phyloP scores from a whole-genome alignment of 2,113 vertebrate species.

The Catagonus wagneri region DNA sequence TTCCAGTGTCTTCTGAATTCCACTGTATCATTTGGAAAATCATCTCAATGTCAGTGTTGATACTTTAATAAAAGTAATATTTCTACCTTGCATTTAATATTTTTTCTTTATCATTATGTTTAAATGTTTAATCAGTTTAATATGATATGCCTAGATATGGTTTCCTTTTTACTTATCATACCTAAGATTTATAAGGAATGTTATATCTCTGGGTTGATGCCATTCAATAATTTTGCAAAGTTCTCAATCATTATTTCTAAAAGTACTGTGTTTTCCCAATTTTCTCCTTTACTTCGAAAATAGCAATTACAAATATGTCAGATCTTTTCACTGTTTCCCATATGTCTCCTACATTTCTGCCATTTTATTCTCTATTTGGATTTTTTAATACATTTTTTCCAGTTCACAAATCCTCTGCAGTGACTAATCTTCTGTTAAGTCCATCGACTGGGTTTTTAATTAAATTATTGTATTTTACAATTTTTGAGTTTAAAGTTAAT shows the following conservation, averaged over 20 bases:
- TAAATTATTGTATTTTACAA: not conserved
- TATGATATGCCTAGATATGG: not conserved
- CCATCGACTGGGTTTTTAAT: not conserved
- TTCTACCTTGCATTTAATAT: not conserved
- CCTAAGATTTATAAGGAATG: not conserved
- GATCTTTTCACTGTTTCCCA: not conserved
- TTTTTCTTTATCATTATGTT: not conserved
- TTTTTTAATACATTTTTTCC: not conserved
- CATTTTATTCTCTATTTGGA: not conserved
- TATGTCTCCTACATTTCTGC: not conserved
- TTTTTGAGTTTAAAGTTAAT: not conserved
- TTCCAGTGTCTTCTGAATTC: not conserved
- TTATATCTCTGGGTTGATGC: not conserved
- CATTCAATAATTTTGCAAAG: not conserved
- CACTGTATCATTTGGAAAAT: not conserved
- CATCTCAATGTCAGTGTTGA: not conserved
- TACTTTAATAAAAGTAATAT: not conserved
- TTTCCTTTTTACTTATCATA: not conserved
- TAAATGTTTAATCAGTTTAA: not conserved
- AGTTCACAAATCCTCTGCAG: not conserved
- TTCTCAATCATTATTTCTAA: not conserved
- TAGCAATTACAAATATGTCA: not conserved
- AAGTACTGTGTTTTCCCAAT: not conserved
- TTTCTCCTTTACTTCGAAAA: not conserved
- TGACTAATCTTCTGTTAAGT: not conserved